Percentiles rank a stretch among this genome's conserved stretches.
Conservation (phyloP, 2,888 invertebrate genomes). For the Sylvicola fuscatus region DNA sequence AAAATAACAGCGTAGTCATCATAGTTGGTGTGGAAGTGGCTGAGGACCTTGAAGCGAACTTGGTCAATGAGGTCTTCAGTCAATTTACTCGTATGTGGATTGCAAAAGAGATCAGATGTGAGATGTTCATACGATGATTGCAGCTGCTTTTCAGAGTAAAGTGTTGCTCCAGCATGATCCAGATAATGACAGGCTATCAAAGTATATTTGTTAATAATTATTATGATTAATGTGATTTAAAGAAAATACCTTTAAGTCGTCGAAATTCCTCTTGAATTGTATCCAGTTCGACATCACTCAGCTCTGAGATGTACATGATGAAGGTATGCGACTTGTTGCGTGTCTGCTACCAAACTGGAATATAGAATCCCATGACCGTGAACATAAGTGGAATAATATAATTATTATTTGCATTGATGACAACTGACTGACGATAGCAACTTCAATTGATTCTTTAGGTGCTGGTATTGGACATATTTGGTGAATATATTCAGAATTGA, state of each 20-base stretch:
- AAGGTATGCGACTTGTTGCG: too few relatives aligned
- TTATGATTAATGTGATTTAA: neutral
- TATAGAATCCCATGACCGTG: too few relatives aligned
- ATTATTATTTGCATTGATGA: too few relatives aligned
- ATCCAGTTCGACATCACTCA: conserved; percentile 24
- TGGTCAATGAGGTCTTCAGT: conserved; percentile 74
- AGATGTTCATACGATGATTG: conserved; percentile 41
- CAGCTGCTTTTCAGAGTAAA: conserved; percentile 61
- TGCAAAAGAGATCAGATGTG: conserved; percentile 54
- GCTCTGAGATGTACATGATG: conserved; percentile 11
- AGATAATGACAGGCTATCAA: conserved; percentile 49
- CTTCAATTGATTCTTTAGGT: too few relatives aligned
- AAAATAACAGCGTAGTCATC: conserved; percentile 77
- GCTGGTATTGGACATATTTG: too few relatives aligned
- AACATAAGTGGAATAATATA: too few relatives aligned
- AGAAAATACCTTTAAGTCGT: conserved; percentile 25
- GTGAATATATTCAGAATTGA: too few relatives aligned
- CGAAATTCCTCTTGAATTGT: conserved; percentile 26
- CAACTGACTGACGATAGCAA: too few relatives aligned
- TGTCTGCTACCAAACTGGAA: too few relatives aligned
- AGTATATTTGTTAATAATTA: neutral
- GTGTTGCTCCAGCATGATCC: conserved; percentile 74
- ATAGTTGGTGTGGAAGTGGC: conserved; percentile 60
- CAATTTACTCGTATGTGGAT: conserved; percentile 74
- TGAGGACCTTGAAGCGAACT: conserved; percentile 59